phyloP scores from a whole-genome alignment of 2,113 vertebrate species.

The Phrynocephalus versicolor region DNA sequence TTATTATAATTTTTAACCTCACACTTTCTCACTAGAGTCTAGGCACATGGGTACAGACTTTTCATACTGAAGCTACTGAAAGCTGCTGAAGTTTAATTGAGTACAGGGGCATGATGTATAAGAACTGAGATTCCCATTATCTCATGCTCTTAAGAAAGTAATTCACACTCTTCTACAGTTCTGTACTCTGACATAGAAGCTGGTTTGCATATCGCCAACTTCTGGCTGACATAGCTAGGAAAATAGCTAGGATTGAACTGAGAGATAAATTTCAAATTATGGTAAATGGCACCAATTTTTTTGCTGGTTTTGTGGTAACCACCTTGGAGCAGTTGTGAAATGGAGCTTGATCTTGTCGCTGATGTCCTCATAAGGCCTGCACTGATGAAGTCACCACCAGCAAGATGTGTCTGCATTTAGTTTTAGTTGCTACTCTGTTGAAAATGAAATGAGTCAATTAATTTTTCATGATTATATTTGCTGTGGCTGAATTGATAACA shows the following conservation, averaged over 20 bases:
- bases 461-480: neutral
- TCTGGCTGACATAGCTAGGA: neutral
- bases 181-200: neutral
- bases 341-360: neutral
- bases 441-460: too few relatives aligned
- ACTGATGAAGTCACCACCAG: neutral
- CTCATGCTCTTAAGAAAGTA: neutral
- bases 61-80: constrained; percentile 30
- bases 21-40: neutral
- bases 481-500: neutral
- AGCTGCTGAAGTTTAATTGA: constrained; percentile 41
- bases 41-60: constrained; percentile 21
- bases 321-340: neutral
- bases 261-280: neutral
- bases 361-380: neutral
- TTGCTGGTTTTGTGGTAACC: neutral
- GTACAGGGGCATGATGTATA: neutral
- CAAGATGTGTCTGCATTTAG: neutral
- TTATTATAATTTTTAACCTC: constrained; percentile 5
- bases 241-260: neutral
- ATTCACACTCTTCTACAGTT: neutral
- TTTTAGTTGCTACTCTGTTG: neutral
- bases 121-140: constrained; percentile 36
- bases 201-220: neutral
- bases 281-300: neutral